A percentile compares a stretch with the other conserved stretches of the same genome.
Conservation (phyloP, 2,113 vertebrate species). For the Dromiciops gliroides region DNA sequence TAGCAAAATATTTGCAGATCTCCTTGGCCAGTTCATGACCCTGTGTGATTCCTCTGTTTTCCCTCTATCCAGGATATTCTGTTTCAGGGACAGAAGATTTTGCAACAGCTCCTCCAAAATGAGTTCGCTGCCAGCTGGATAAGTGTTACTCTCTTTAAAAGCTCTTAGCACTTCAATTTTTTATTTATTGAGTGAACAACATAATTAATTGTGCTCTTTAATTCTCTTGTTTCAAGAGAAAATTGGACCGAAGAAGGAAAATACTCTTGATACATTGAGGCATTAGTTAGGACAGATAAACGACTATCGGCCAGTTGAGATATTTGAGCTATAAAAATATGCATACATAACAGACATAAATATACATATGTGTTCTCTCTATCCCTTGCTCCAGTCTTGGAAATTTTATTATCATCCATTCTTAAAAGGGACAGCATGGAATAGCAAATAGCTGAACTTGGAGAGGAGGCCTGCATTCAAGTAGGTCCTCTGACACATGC, state of each 20-base stretch:
- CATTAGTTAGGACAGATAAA: not conserved
- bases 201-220: not conserved
- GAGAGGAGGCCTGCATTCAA: not conserved
- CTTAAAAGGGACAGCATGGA: not conserved
- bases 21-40: not conserved
- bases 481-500: not conserved
- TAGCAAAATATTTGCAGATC: not conserved
- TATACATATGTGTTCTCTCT: not conserved
- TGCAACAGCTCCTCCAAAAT: not conserved
- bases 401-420: not conserved
- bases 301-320: not conserved
- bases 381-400: not conserved
- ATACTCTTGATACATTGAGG: not conserved
- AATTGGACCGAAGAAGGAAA: not conserved
- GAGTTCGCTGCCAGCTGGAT: not conserved
- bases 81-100: not conserved
- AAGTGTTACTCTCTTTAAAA: not conserved
- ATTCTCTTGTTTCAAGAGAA: not conserved
- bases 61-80: not conserved
- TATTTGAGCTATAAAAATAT: not conserved
- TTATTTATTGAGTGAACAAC: not conserved
- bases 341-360: not conserved
- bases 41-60: not conserved
- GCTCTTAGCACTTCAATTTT: not conserved
- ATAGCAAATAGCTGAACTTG: not conserved